phyloP scores from a whole-genome alignment of 1,140 invertebrate genomes.

The Camponotus floridanus region DNA sequence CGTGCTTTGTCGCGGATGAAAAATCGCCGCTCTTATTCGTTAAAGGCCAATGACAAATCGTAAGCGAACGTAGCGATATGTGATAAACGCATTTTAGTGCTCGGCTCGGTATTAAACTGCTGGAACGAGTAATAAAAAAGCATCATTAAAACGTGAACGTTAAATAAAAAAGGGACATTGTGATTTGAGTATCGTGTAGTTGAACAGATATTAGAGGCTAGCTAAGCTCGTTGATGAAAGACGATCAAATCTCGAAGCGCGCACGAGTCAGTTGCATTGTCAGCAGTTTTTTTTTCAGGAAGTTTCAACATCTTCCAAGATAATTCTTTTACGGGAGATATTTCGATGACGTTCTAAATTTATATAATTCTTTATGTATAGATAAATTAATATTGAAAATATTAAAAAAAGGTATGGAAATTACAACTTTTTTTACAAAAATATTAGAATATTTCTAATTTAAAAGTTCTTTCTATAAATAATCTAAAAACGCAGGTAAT shows the following conservation, averaged over 20 bases:
- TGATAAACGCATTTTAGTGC: conserved; percentile 64
- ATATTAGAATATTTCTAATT: too few relatives aligned
- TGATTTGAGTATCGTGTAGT: conserved; percentile 34
- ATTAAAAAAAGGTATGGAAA: background rate
- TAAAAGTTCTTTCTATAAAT: background rate
- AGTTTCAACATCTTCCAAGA: background rate
- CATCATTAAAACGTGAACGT: conserved; percentile 51
- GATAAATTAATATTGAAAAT: background rate
- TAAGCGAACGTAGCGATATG: conserved; percentile 41
- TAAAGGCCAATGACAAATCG: background rate
- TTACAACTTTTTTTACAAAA: too few relatives aligned
- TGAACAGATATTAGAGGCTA: conserved; percentile 53
- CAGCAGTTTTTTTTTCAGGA: conserved; percentile 12
- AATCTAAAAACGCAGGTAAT: background rate
- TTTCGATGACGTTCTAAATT: background rate
- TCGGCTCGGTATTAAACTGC: conserved; percentile 35
- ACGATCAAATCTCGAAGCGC: conserved; percentile 54
- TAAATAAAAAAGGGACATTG: conserved; percentile 54
- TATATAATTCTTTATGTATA: background rate
- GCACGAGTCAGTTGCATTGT: background rate
- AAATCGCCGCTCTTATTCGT: background rate
- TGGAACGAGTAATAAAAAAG: conserved; percentile 60
- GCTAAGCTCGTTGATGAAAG: conserved; percentile 68
- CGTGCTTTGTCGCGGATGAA: conserved; percentile 6
- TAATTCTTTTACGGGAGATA: background rate